These are phyloP conservation scores for Acanthurus tractus DNA, from an alignment of 2,797 vertebrate genomes.

Conservation along the genomic window DNA sequence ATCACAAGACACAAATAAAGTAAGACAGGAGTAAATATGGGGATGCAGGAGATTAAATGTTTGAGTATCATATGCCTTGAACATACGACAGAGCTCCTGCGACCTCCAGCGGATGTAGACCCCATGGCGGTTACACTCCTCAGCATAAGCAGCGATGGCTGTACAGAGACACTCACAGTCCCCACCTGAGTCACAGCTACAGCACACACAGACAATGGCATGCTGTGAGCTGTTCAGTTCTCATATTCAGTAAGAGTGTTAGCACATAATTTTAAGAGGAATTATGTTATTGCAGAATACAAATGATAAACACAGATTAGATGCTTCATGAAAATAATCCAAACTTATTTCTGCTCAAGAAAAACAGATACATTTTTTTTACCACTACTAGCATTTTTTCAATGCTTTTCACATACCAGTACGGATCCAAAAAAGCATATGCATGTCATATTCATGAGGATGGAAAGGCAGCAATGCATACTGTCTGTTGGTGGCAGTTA, in stretches of 20 bases:
- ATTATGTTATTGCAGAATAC: neutral
- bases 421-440: neutral
- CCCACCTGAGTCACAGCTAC: slow-evolving; percentile 92
- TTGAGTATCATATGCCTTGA: neutral
- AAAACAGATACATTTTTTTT: no score
- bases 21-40: neutral
- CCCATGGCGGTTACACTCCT: slow-evolving; percentile 88
- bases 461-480: neutral
- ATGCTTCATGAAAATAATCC: neutral
- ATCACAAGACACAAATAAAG: neutral
- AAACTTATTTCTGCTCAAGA: no score
- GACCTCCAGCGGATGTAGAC: slow-evolving; percentile 90
- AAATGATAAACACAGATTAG: neutral
- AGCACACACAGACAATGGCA: slow-evolving; percentile 29
- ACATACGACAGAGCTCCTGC: slow-evolving; percentile 94
- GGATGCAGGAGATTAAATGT: neutral
- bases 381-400: neutral
- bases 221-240: neutral
- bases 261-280: neutral
- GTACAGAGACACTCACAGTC: slow-evolving; percentile 96
- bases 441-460: neutral
- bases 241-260: neutral
- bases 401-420: neutral
- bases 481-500: neutral
- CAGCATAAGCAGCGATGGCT: slow-evolving; percentile 90